Conservation (phyloP, 2,888 invertebrate species). For the Nomada ferruginata region DNA sequence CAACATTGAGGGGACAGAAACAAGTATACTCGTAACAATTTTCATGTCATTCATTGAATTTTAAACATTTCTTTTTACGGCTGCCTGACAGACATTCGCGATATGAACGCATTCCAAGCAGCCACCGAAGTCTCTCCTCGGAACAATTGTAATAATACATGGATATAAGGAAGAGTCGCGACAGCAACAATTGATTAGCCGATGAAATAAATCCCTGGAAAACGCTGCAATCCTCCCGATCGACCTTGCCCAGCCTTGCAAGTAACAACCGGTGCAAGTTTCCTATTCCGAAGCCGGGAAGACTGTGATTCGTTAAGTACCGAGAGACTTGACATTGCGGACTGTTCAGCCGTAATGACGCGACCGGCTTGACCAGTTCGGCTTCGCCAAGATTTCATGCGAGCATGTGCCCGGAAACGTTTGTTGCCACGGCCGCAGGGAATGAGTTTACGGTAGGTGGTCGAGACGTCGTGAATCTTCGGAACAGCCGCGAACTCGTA, state of each 20-base stretch:
- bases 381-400: slow-evolving; percentile 15
- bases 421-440: slow-evolving; percentile 5
- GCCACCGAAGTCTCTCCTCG: no score
- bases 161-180: no score
- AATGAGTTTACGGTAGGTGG: slow-evolving; percentile 9
- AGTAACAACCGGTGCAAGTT: slow-evolving; percentile 37
- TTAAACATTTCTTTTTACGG: no score
- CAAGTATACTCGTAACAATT: no score
- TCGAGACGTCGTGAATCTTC: not conserved
- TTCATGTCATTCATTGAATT: no score
- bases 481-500: not conserved
- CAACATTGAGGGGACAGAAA: no score
- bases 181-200: not conserved
- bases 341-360: slow-evolving; percentile 40
- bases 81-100: no score
- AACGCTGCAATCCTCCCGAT: slow-evolving; percentile 9
- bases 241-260: slow-evolving; percentile 44
- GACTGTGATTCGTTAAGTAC: slow-evolving; percentile 42
- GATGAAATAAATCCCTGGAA: not conserved
- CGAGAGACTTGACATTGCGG: slow-evolving; percentile 34
- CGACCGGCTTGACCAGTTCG: slow-evolving; percentile 43
- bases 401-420: slow-evolving; percentile 33
- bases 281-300: slow-evolving; percentile 46
- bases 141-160: no score
- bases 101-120: no score